Evolutionary conservation across 2,797 vertebrate genomes (phyloP).

Genomic region (Silurus lanzhouensis): DNA sequence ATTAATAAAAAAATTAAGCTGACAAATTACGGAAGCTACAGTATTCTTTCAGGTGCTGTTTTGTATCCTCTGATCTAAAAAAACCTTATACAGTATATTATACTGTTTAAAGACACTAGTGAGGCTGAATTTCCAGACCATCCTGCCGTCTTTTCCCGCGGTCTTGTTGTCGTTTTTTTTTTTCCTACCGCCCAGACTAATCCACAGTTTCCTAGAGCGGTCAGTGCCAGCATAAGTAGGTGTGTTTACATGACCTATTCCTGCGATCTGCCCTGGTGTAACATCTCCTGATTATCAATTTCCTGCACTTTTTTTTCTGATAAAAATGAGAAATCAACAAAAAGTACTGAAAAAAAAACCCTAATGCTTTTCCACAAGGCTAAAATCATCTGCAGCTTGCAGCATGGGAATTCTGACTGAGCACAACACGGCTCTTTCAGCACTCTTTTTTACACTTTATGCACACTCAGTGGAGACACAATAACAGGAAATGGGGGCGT

Average conservation of each 20-base stretch:
- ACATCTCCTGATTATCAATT: not conserved
- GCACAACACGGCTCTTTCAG: not conserved
- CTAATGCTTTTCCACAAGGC: too few relatives aligned
- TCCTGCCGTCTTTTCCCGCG: not conserved
- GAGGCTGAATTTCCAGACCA: not conserved
- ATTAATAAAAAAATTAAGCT: not conserved
- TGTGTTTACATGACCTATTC: not conserved
- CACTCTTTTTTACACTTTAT: not conserved
- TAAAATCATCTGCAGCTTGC: not conserved
- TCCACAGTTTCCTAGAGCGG: not conserved
- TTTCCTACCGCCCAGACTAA: not conserved
- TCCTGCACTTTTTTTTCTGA: not conserved
- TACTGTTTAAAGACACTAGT: not conserved
- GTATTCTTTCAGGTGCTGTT: not conserved
- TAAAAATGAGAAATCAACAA: too few relatives aligned
- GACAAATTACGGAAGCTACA: not conserved
- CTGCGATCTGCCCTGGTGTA: not conserved
- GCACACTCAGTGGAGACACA: conserved; percentile 15
- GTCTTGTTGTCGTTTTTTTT: not conserved
- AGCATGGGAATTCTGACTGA: not conserved
- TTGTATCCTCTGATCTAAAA: not conserved
- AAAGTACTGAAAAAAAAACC: not conserved
- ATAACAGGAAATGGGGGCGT: conserved; percentile 40
- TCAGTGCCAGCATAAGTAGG: not conserved
- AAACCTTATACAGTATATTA: too few relatives aligned